Evolutionary conservation across 2,113 vertebrate genomes (phyloP).

Genomic region (Ariopsis seemanni): DNA sequence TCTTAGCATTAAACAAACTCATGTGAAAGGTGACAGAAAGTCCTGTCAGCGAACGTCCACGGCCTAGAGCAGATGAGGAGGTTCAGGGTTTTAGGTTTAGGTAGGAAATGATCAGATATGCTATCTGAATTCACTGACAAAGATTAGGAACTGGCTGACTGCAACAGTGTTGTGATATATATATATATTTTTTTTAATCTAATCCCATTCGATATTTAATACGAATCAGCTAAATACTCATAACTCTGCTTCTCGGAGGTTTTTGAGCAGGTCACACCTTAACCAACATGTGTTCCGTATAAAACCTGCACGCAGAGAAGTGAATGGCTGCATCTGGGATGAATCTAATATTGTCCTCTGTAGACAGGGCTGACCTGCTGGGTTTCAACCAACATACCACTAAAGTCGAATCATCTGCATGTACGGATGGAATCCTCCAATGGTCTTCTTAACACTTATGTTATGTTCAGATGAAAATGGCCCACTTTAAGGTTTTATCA

Average conservation of each 20-base stretch:
- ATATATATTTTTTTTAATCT: no score
- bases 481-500: background rate
- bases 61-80: background rate
- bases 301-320: conserved; percentile 47
- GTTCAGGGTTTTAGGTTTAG: background rate
- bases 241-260: background rate
- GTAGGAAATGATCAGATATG: background rate
- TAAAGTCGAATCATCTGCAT: conserved; percentile 49
- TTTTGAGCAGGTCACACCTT: conserved; percentile 54
- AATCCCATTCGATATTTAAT: background rate
- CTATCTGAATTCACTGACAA: background rate
- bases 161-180: no score
- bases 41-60: background rate
- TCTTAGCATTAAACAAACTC: background rate
- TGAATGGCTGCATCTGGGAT: conserved; percentile 59
- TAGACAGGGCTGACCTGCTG: conserved; percentile 53
- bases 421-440: conserved; percentile 32
- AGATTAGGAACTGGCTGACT: background rate
- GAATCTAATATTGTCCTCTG: conserved; percentile 50
- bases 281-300: conserved; percentile 63
- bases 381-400: conserved; percentile 49
- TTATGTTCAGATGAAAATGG: background rate
- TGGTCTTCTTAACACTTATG: conserved; percentile 15
- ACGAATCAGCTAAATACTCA: background rate
- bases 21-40: background rate